Base-by-base conservation (phyloP, 2,797 vertebrate genomes). In the Triplophysa bombifrons region DNA sequence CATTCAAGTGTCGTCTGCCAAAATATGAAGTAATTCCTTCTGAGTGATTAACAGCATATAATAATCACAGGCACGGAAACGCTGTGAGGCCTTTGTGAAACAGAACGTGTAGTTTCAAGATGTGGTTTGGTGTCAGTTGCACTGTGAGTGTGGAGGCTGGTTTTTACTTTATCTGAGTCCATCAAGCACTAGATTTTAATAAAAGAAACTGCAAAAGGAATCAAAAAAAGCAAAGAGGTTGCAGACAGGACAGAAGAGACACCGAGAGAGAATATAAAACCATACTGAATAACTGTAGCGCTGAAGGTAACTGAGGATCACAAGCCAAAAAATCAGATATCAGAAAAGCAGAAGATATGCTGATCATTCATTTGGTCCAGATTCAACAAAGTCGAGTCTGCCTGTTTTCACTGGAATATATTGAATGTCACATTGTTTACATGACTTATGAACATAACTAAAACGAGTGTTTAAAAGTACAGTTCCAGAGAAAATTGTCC, bases 11-110 rank as follows among this genome's bases (percentile, higher is more conserved):
- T 69, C 22, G 13, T 5, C 10, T 80, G 88, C 88, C 87, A 85
- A 83, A 66, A 64, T 79, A 83, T 88, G 83, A 88, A 84, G 74
- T 80, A 84, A 85, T 86, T 78, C 78, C 25, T 70, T 81, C 84
- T 68, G 38, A n/a, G 74, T 64, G 84, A 86, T 86, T 80, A 82
- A 78, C 86, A 79, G 48, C 72, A 68, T 84, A 65, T 84, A 38
- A 22, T 63, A 81, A 85, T 64, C 69, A 86, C 71, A 76, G 61
- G 80, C 60, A 63, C 30, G 60, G 58, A 80, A 56, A 0, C n/a
- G 19, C 81, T 73, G 76, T 70, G 64, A 78, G 67, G 34, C 27
- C 30, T 68, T 76, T 69, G 19, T 61, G 14, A 56, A 60, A 41
- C 3, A 38, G 13, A 17, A 38, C n/a, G 64, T 53, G 25, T 76